These are phyloP conservation scores for Parnassius smintheus DNA, from an alignment of 2,888 invertebrate species.

Conservation along the genomic window DNA sequence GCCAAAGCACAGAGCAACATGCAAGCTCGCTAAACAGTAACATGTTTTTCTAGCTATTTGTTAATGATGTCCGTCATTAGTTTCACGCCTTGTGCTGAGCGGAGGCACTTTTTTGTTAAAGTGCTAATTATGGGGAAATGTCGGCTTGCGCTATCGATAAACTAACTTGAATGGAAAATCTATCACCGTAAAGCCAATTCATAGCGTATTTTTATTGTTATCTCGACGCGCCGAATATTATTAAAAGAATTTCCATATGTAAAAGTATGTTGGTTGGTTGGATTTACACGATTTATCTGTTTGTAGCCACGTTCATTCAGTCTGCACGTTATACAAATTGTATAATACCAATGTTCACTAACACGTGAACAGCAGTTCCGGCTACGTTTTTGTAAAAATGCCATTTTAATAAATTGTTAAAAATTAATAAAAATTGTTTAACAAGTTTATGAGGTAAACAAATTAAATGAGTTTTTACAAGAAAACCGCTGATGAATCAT, in stretches of 20 bases:
- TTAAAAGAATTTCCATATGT: conserved; percentile 50
- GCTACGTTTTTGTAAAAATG: too few relatives aligned
- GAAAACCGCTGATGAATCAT: too few relatives aligned
- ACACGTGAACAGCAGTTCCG: too few relatives aligned
- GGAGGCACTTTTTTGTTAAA: conserved; percentile 36
- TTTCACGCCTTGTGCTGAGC: conserved; percentile 40
- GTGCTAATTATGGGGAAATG: conserved; percentile 41
- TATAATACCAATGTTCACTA: too few relatives aligned
- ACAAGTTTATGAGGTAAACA: too few relatives aligned
- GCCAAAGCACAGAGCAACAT: conserved; percentile 26
- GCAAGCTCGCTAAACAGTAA: conserved; percentile 26
- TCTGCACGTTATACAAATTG: too few relatives aligned
- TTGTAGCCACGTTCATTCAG: conserved; percentile 13
- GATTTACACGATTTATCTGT: conserved; percentile 47
- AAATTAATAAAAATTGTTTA: too few relatives aligned
- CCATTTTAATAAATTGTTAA: too few relatives aligned
- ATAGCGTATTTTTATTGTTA: conserved; percentile 46
- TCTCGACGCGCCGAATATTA: conserved; percentile 43
- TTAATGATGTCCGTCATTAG: conserved; percentile 50
- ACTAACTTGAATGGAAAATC: conserved; percentile 32
- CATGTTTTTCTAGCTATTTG: conserved; percentile 41
- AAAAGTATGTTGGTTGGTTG: conserved; percentile 35
- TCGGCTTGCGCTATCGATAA: conserved; percentile 47
- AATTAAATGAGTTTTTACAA: too few relatives aligned
- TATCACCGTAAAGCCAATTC: conserved; percentile 36